These are phyloP conservation scores for Sphenodon punctatus DNA, from an alignment of 2,797 vertebrate species.

Conservation along the genomic window DNA sequence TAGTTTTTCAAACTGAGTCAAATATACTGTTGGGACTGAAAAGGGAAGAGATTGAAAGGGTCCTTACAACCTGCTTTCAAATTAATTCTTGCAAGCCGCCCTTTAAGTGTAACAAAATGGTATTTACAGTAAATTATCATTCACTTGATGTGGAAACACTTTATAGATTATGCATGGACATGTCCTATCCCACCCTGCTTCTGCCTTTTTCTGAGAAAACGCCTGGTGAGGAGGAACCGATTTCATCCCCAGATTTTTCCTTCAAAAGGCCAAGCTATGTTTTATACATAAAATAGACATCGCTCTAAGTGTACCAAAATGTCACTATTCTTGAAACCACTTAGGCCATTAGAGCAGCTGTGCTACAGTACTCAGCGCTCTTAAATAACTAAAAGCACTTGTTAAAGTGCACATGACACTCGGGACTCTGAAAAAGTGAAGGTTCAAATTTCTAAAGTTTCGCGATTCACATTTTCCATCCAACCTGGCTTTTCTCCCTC, in stretches of 20 bases:
- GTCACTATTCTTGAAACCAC: not conserved
- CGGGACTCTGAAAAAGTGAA: too few species aligned
- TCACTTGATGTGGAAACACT: not conserved
- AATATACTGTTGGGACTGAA: not conserved
- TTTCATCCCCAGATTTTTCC: not conserved
- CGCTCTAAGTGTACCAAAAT: not conserved
- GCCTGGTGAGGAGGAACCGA: too few species aligned
- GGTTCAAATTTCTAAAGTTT: not conserved
- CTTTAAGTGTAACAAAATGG: not conserved
- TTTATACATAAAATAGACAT: not conserved
- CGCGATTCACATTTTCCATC: not conserved
- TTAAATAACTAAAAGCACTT: not conserved
- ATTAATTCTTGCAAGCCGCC: not conserved
- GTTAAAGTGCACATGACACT: not conserved
- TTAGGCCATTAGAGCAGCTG: not conserved
- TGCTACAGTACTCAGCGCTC: not conserved
- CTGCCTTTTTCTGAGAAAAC: accelerated
- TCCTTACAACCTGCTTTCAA: not conserved
- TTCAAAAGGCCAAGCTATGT: not conserved
- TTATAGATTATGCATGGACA: not conserved
- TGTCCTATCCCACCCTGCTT: not conserved
- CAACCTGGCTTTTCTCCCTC: not conserved
- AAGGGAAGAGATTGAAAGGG: not conserved
- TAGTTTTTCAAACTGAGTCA: not conserved
- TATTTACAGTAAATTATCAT: not conserved